Percentiles rank a stretch among this genome's conserved stretches.
phyloP scores from a whole-genome alignment of 2,888 invertebrate species.

The Pecten maximus region DNA sequence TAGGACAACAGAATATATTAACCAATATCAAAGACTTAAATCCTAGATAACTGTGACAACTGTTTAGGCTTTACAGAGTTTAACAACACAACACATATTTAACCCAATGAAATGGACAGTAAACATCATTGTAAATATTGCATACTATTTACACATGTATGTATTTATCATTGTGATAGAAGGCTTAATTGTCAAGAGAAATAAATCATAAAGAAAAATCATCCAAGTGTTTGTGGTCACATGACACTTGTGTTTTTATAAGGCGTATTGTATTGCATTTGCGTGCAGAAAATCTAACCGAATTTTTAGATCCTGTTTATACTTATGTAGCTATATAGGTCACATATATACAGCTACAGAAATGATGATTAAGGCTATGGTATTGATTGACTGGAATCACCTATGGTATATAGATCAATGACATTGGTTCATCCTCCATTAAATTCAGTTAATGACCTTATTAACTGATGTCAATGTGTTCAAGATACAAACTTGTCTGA shows the following conservation, averaged over 20 bases:
- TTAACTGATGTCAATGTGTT: not conserved
- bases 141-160: not conserved
- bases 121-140: not conserved
- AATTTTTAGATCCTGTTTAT: slow-evolving; percentile 14
- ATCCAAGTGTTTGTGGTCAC: not conserved
- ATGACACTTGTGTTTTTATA: not conserved
- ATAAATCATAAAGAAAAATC: not conserved
- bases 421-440: not conserved
- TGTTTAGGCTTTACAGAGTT: not conserved
- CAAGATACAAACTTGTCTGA: not conserved
- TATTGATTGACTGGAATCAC: not conserved
- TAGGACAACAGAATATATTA: not conserved
- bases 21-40: not conserved
- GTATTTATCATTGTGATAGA: not conserved
- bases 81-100: slow-evolving; percentile 2
- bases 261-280: not conserved
- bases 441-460: not conserved
- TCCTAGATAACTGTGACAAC: not conserved
- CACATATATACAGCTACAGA: not conserved
- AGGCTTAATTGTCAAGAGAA: not conserved
- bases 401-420: slow-evolving; percentile 23
- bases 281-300: not conserved
- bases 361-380: not conserved
- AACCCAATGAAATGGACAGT: not conserved
- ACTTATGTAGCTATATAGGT: not conserved